Evolutionary conservation across 2,888 invertebrate species (phyloP), one percentile per base, ranked within the genome.

Genomic region (Drosophila melanosoma): DNA sequence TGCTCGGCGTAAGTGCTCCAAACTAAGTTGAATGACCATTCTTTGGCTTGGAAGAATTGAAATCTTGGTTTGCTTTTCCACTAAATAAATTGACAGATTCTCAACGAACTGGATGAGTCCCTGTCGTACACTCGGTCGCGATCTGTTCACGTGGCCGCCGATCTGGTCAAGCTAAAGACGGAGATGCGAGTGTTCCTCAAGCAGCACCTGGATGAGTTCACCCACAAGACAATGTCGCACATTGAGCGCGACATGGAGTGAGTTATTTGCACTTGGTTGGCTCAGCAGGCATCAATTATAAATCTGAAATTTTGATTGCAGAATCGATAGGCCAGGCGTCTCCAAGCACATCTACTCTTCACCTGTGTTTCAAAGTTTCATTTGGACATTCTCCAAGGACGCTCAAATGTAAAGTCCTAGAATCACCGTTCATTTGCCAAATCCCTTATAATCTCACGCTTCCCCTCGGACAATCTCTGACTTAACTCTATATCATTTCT

Each of bases 181-280:
- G 92, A 93, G 75, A 91, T 93, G 76, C 85, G 93, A 8, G 81
- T 86, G 36, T 89, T 91, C 58, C 82, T 93, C 0, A 83, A 87
- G 3, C 89, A 92, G 53, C 91, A 91, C 64, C 77, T 93, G 23
- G 93, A 93, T 71, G 93, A 93, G 77, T 93, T 93, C 59, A 92
- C 93, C 17, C 91, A 92, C 70, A 92, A 92, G 73, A 93, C 91
- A 40, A 87, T 93, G 83, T 93, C 93, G 3, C 92, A 93, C 58
- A 91, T 93, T 42, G 92, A 93, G 58, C 82, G 93, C 15, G 93
- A 93, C 82, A 93, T 93, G 93, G 91, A 91, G 93, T 93, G 73
- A 80, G 92, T 85, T 7, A 8, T 23, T 23, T 12, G 4, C 20
- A 51, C 3, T 36, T 20, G 7, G 29, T 33, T 17, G 5, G 3